phyloP scores from a whole-genome alignment of 2,797 vertebrate species.

The Morus bassanus region DNA sequence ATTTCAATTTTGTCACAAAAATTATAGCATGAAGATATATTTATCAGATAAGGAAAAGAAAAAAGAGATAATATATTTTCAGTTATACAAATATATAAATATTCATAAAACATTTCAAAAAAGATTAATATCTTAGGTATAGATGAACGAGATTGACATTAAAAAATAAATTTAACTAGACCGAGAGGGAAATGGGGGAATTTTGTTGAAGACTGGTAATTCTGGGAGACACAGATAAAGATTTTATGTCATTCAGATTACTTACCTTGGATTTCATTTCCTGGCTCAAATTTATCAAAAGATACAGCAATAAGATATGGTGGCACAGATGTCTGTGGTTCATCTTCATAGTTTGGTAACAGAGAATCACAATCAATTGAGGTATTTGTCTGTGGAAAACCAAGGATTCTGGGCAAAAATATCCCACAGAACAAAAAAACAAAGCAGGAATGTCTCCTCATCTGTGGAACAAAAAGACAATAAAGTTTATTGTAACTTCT shows the following conservation, averaged over 20 bases:
- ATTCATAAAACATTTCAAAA: neutral
- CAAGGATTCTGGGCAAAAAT: constrained; percentile 44
- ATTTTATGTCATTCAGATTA: neutral
- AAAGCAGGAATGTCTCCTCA: constrained; percentile 20
- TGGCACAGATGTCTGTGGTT: constrained; percentile 49
- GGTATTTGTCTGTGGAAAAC: constrained; percentile 32
- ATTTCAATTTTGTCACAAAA: neutral
- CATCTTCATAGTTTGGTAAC: constrained; percentile 50
- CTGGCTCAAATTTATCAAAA: constrained; percentile 58
- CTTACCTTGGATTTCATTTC: constrained; percentile 65
- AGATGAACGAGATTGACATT: neutral
- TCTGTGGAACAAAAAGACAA: constrained; percentile 32
- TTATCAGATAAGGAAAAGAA: neutral
- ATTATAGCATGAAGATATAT: neutral
- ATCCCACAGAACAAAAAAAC: constrained; percentile 49
- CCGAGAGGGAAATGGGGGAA: neutral
- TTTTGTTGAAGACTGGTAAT: neutral
- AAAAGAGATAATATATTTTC: neutral
- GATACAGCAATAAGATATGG: constrained; percentile 54
- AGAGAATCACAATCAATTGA: constrained; percentile 70
- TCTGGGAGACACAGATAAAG: neutral
- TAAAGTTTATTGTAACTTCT: neutral
- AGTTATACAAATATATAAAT: neutral
- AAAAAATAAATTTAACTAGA: neutral
- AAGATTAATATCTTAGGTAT: neutral